Conservation (phyloP, 2,113 vertebrate genomes). For the Zapornia atra region DNA sequence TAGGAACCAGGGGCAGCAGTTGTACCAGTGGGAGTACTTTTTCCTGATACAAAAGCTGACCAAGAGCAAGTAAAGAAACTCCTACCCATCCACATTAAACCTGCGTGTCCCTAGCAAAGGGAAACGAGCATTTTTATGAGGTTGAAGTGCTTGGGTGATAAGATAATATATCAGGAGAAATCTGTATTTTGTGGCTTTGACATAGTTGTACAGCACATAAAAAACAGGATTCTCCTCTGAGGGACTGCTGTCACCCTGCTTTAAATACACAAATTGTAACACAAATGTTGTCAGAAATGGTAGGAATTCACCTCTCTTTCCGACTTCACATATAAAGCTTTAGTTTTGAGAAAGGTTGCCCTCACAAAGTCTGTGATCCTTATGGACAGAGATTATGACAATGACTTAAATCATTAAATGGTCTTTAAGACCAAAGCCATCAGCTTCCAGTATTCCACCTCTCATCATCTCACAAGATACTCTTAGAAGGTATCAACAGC, state of each 20-base stretch:
- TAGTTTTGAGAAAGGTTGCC: not conserved
- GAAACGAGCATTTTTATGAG: not conserved
- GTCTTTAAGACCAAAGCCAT: not conserved
- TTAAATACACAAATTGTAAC: not conserved
- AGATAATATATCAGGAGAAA: not conserved
- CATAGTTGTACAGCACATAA: not conserved
- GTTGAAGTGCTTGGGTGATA: not conserved
- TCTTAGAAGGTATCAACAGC: not conserved
- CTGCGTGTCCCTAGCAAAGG: not conserved
- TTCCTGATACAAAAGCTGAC: not conserved
- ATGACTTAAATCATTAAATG: not conserved
- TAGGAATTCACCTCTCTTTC: not conserved
- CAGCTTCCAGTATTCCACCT: not conserved
- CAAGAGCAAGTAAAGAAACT: not conserved
- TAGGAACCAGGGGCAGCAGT: not conserved
- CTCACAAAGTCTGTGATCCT: not conserved
- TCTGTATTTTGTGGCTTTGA: too few relatives aligned
- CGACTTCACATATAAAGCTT: not conserved
- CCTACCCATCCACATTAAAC: not conserved
- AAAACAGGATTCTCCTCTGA: not conserved
- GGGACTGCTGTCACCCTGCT: not conserved
- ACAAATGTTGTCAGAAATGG: not conserved
- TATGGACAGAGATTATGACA: not conserved
- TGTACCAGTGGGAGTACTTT: not conserved
- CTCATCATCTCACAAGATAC: not conserved